These are phyloP conservation scores for Nyctalus aviator DNA, from an alignment of 2,797 vertebrate genomes.

Conservation along the genomic window DNA sequence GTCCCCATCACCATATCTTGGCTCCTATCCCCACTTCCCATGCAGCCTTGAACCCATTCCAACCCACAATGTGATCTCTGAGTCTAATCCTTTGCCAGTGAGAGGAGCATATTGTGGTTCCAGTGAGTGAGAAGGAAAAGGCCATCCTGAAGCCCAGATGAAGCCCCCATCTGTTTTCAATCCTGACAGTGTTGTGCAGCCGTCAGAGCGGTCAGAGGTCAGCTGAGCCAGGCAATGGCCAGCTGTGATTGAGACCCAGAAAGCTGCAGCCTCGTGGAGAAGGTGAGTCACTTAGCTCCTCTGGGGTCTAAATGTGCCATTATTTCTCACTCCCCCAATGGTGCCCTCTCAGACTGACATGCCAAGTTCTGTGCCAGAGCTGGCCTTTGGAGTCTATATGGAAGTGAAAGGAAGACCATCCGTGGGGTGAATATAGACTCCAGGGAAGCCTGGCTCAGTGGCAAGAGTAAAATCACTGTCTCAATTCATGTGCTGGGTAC, in stretches of 20 bases:
- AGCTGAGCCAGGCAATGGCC: conserved; percentile 90
- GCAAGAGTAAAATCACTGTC: background rate
- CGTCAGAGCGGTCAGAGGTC: conserved; percentile 90
- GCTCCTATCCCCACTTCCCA: background rate
- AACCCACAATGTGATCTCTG: background rate
- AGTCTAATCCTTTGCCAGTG: background rate
- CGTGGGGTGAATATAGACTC: background rate
- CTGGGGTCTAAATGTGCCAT: background rate
- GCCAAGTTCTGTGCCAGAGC: background rate
- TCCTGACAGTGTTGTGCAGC: conserved; percentile 87
- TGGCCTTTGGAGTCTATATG: background rate
- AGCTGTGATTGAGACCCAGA: conserved; percentile 69
- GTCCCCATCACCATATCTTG: background rate
- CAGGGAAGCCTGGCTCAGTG: background rate
- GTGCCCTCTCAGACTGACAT: background rate
- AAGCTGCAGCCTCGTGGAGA: background rate
- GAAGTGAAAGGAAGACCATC: background rate
- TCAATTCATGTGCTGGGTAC: conserved; percentile 3
- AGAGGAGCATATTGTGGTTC: background rate
- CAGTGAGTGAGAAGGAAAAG: conserved; percentile 83
- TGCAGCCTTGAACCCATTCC: background rate
- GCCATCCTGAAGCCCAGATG: conserved; percentile 83
- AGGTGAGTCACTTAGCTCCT: background rate
- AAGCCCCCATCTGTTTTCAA: background rate
- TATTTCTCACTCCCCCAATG: conserved; percentile 22